phyloP scores from a whole-genome alignment of 1,140 invertebrate species.

The Parasteatoda tepidariorum region DNA sequence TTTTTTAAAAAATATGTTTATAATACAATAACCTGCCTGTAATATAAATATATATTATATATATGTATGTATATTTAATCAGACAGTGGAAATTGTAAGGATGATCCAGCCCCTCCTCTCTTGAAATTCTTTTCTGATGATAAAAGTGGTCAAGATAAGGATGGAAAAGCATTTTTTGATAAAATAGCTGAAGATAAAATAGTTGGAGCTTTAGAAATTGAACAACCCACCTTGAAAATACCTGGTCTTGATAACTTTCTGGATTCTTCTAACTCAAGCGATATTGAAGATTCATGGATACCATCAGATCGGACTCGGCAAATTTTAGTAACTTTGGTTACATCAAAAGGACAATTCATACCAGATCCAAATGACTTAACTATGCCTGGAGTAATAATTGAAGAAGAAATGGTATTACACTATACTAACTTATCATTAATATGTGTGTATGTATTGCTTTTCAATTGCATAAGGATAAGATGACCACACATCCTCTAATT shows the following conservation, averaged over 20 bases:
- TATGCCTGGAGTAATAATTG: slow-evolving; percentile 31
- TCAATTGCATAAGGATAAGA: too few species aligned
- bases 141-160: slow-evolving; percentile 53
- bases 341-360: slow-evolving; percentile 64
- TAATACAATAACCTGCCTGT: not conserved
- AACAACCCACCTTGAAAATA: not conserved
- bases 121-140: slow-evolving; percentile 62
- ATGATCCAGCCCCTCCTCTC: slow-evolving; percentile 28
- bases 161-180: slow-evolving; percentile 63
- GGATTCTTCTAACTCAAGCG: not conserved
- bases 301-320: slow-evolving; percentile 69
- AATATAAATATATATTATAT: not conserved
- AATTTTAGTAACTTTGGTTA: slow-evolving; percentile 63
- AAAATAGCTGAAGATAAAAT: slow-evolving; percentile 39
- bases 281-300: slow-evolving; percentile 67
- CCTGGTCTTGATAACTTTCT: not conserved
- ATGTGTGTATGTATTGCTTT: slow-evolving; percentile 13
- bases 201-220: not conserved
- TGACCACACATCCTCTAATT: too few species aligned
- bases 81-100: not conserved
- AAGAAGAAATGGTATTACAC: slow-evolving; percentile 42
- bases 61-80: not conserved
- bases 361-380: slow-evolving; percentile 64
- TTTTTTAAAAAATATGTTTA: not conserved
- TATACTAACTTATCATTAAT: not conserved